These are phyloP conservation scores for Atlantisia rogersi DNA, from an alignment of 2,113 vertebrate genomes.

Conservation along the genomic window DNA sequence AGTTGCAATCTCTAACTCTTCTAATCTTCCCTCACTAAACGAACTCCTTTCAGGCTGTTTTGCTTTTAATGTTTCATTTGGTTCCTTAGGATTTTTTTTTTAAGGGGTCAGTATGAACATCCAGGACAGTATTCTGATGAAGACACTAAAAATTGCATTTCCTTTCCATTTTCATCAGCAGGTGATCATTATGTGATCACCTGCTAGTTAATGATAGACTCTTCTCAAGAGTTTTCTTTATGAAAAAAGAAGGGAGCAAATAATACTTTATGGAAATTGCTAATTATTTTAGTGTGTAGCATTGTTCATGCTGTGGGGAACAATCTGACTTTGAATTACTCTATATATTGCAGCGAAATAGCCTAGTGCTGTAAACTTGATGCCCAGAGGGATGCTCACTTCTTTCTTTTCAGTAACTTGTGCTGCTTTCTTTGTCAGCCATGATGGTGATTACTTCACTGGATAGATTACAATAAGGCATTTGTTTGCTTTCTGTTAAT, in stretches of 20 bases:
- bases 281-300: background rate
- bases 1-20: background rate
- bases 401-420: slow-evolving; percentile 9
- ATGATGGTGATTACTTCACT: slow-evolving; percentile 15
- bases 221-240: background rate
- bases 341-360: background rate
- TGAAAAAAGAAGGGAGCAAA: background rate
- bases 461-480: slow-evolving; percentile 48
- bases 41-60: background rate
- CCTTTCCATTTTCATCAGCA: background rate
- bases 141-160: background rate
- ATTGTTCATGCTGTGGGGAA: background rate
- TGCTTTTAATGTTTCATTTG: background rate
- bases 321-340: background rate
- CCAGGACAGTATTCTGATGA: background rate
- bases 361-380: background rate
- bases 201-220: background rate
- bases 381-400: background rate
- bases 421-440: slow-evolving; percentile 5
- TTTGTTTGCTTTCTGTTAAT: slow-evolving; percentile 70
- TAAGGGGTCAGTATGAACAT: background rate
- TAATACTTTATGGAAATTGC: background rate
- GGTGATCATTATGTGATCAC: background rate
- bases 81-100: background rate
- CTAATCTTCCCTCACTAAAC: background rate